These are phyloP conservation scores for Celastrina argiolus DNA, from an alignment of 2,888 invertebrate genomes.

Conservation along the genomic window DNA sequence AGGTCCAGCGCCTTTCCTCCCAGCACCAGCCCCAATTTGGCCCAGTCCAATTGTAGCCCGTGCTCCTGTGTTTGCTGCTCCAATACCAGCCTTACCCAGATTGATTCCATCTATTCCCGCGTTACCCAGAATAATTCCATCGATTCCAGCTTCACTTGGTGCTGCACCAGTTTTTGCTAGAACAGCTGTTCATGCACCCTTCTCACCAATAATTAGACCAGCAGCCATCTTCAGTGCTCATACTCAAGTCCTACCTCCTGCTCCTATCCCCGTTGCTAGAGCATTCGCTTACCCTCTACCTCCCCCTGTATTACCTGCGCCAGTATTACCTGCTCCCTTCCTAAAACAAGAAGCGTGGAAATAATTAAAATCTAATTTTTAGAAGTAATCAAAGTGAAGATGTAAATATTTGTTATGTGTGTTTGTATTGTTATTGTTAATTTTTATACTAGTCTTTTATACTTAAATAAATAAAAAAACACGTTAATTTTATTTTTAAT, in stretches of 20 bases:
- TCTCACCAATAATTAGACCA: slow-evolving; percentile 44
- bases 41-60: slow-evolving; percentile 32
- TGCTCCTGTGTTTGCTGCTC: slow-evolving; percentile 36
- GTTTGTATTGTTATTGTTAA: slow-evolving; percentile 37
- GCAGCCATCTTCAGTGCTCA: slow-evolving; percentile 40
- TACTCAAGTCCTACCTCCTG: slow-evolving; percentile 45
- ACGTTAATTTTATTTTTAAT: slow-evolving; percentile 23
- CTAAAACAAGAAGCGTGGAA: slow-evolving; percentile 62
- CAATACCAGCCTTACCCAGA: slow-evolving; percentile 40
- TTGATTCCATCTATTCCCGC: slow-evolving; percentile 25
- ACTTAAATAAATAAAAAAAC: slow-evolving; percentile 41
- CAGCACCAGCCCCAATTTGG: slow-evolving; percentile 36
- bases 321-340: slow-evolving; percentile 44
- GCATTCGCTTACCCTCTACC: neutral
- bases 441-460: slow-evolving; percentile 39
- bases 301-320: slow-evolving; percentile 34
- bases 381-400: slow-evolving; percentile 30
- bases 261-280: slow-evolving; percentile 25
- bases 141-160: slow-evolving; percentile 32
- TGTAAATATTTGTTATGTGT: slow-evolving; percentile 32
- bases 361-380: slow-evolving; percentile 46
- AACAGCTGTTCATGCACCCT: slow-evolving; percentile 43
- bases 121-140: slow-evolving; percentile 30
- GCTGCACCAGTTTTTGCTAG: slow-evolving; percentile 39
- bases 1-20: slow-evolving; percentile 33